Base-by-base conservation (phyloP, 2,888 invertebrate genomes). In the Synanthedon vespiformis region DNA sequence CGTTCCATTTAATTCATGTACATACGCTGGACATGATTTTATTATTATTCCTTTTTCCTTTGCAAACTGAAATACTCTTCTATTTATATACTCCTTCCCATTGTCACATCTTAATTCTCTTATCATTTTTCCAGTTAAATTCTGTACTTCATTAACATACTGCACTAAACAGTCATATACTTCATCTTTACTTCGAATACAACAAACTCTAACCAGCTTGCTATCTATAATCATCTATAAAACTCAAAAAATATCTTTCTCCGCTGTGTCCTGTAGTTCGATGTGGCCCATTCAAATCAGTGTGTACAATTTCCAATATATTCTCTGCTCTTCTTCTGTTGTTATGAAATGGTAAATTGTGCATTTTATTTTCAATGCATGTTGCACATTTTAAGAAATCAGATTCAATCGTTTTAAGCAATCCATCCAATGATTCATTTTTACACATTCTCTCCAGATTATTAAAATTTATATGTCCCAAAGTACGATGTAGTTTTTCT, bases 71-170 rank as follows among this genome's bases (percentile, higher is more conserved):
- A 27, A 55, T 41, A 56, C 51, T 56, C 53, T 58, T 48, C 40
- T 10, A 52, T 53, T 57, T 22, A 58, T 52, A 48, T 58, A 56
- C 59, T 27, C 27, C 27, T 27, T 27, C 27, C 6, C 27, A 27
- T 27, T 27, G 6, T 27, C 27, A 27, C 27, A 59, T 40, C 56
- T 12, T 47, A 57, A 8, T 54, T 59, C 55, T 13, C 55, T 60
- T 55, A 60, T 59, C 22, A 53, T 54, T 49, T 59, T 60, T 4
- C 50, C 55, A 13, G 56, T 60, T 4, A 55, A n/a, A 48, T 58
- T 58, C 6, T 60, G 53, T 34, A 59, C 53, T 40, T 57, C 56
- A 55, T 59, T 61, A 12, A 59, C 56, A 56, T 61, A 57, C 48
- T 58, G 41, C 44, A 57, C 48, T 10, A 58, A 54, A 27, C 51